phyloP scores from a whole-genome alignment of 2,797 vertebrate genomes.

The Sebastes iracundus region DNA sequence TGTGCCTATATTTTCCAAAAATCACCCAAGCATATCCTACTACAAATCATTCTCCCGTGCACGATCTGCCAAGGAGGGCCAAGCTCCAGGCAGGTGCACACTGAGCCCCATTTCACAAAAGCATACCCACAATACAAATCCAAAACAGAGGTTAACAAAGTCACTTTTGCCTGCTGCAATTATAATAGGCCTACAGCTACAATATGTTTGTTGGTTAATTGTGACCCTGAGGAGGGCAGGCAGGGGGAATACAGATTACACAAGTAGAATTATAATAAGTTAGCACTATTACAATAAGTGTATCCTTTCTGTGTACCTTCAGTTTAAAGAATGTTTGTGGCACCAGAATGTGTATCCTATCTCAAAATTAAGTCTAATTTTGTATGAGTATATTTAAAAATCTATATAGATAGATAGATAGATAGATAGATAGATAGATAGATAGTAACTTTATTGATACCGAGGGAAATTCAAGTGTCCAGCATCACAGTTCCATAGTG shows the following conservation, averaged over 20 bases:
- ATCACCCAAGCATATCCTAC: conserved; percentile 14
- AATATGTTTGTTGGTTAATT: not conserved
- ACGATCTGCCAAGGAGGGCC: conserved; percentile 22
- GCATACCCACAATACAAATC: conserved; percentile 7
- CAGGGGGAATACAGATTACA: not conserved
- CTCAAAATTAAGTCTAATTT: not conserved
- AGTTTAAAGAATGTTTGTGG: not conserved
- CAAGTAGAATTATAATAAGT: not conserved
- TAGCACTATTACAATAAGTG: not conserved
- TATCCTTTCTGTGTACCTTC: not conserved
- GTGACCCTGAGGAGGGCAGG: not conserved
- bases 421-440: no score
- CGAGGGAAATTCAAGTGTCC: no score
- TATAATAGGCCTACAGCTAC: not conserved
- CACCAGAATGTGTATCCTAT: not conserved
- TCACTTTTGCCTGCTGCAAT: not conserved
- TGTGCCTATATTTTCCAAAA: conserved; percentile 34
- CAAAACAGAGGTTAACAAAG: conserved; percentile 7
- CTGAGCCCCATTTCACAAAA: conserved; percentile 12
- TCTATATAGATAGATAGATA: not conserved
- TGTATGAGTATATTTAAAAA: not conserved
- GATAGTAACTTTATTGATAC: no score
- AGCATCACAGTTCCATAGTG: no score
- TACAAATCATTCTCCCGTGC: conserved; percentile 20
- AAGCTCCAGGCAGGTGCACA: conserved; percentile 8